phyloP scores from a whole-genome alignment of 2,888 invertebrate genomes.

The Slavum lentiscoides region DNA sequence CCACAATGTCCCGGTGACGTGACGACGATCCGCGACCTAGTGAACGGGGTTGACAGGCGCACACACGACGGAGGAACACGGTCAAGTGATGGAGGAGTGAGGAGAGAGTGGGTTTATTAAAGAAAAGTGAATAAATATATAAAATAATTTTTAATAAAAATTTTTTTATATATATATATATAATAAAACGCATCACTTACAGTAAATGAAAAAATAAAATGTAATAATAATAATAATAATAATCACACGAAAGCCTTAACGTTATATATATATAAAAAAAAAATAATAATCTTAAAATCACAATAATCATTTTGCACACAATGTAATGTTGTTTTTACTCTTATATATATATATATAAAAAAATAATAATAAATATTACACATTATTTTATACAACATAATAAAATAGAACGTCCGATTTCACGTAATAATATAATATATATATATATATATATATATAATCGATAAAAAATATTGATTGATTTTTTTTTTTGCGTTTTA shows the following conservation, averaged over 20 bases:
- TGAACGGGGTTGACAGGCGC: not conserved
- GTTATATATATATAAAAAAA: not conserved
- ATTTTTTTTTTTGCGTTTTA: constrained; percentile 21
- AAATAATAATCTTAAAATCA: constrained; percentile 50
- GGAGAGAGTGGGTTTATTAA: too few relatives aligned
- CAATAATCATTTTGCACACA: constrained; percentile 48
- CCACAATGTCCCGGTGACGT: too few relatives aligned
- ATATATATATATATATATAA: not conserved
- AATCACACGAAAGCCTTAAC: constrained; percentile 53
- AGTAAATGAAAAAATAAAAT: constrained; percentile 11
- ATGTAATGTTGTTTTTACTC: constrained; percentile 23
- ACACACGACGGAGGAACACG: not conserved
- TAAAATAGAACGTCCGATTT: constrained; percentile 21
- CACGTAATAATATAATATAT: not conserved
- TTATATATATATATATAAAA: too few relatives aligned
- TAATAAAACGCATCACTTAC: constrained; percentile 48
- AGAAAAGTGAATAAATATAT: not conserved
- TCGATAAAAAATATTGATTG: constrained; percentile 23
- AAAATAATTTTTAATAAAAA: constrained; percentile 48
- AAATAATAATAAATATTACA: constrained; percentile 13
- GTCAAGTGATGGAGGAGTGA: not conserved
- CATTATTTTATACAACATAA: not conserved
- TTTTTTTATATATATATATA: not conserved
- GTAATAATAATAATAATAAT: not conserved
- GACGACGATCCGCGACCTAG: not conserved